Evolutionary conservation across 2,888 invertebrate species (phyloP), one percentile per base, ranked within the genome.

Genomic region (Zootermopsis nevadensis): DNA sequence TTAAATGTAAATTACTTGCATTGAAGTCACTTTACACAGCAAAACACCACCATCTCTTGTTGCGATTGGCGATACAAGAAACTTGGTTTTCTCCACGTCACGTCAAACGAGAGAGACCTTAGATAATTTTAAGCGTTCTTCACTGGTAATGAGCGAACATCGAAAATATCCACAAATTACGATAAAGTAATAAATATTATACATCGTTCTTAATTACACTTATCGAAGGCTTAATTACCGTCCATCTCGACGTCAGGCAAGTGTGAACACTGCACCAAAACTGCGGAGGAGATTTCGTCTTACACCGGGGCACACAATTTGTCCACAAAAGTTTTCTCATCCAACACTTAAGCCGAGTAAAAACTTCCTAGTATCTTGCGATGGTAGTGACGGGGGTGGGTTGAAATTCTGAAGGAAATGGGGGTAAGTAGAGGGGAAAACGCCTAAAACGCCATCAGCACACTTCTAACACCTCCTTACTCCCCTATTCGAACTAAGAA

Each of bases 391-490:
- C n/a, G 31, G 31, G 31, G 30, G 19, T 60, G 60, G 60, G 60
- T n/a, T 60, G n/a, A 60, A 60, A 1, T 60, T n/a, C 60, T 60
- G 33, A n/a, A 69, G 33, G 31, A 69, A 33, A 22, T 66, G 33
- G 31, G 6, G 69, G 33, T 6, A 67, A 30, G 15, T 8, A 69
- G 69, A 30, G 33, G 33, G 33, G 27, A 69, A 33, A 33, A 69
- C 22, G n/a, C 60, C 19, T 69, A 31, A 69, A 69, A 69, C 69
- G 8, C 69, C 33, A 31, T 69, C 33, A 69, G 31, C 69, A 30
- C 69, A 69, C 33, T 69, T 69, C 30, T 69, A 69, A 69, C 69
- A 69, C 69, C 69, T 69, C 22, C 69, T 69, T 69, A 69, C 33
- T 69, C 69, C 60, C 60, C n/a, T 60, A 60, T 27, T 27, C 60